Percentiles rank a stretch among this genome's conserved stretches.
These are phyloP conservation scores for Colossoma macropomum DNA, from an alignment of 2,113 vertebrate genomes.

Conservation along the genomic window DNA sequence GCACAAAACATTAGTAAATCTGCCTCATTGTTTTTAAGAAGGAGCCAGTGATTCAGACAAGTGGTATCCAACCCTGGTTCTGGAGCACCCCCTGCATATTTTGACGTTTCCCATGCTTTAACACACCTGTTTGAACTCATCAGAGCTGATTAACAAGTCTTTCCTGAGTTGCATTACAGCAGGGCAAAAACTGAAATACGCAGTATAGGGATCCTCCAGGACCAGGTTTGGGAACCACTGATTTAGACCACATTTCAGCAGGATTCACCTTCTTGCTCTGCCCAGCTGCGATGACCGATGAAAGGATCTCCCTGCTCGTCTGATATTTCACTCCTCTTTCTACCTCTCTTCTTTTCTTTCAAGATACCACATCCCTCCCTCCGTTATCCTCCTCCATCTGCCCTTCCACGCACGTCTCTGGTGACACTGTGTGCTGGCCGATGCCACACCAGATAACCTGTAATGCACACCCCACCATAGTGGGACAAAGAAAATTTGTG, in stretches of 20 bases:
- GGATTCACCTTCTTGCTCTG: background rate
- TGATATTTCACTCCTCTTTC: slow-evolving; percentile 39
- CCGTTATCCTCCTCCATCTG: slow-evolving; percentile 2
- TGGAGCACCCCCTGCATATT: too few species aligned
- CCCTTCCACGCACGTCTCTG: slow-evolving; percentile 15
- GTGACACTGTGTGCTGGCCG: background rate
- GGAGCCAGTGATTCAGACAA: background rate
- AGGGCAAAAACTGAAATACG: background rate
- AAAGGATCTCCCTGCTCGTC: slow-evolving; percentile 1
- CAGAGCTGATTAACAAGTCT: background rate
- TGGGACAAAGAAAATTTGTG: slow-evolving; percentile 1
- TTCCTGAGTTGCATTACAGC: too few species aligned
- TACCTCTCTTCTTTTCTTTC: slow-evolving; percentile 31
- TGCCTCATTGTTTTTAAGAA: background rate
- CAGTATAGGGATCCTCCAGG: background rate
- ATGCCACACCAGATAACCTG: background rate
- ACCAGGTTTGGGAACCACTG: too few species aligned
- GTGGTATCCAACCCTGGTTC: too few species aligned
- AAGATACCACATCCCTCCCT: slow-evolving; percentile 22
- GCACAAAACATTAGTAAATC: too few species aligned
- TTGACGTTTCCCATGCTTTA: background rate
- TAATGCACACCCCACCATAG: slow-evolving; percentile 13
- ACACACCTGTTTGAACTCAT: background rate
- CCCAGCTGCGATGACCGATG: background rate
- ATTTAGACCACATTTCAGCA: background rate